Percentiles rank a stretch among this genome's conserved stretches.
Conservation (phyloP, 2,797 vertebrate species). For the Bradypodion ventrale region DNA sequence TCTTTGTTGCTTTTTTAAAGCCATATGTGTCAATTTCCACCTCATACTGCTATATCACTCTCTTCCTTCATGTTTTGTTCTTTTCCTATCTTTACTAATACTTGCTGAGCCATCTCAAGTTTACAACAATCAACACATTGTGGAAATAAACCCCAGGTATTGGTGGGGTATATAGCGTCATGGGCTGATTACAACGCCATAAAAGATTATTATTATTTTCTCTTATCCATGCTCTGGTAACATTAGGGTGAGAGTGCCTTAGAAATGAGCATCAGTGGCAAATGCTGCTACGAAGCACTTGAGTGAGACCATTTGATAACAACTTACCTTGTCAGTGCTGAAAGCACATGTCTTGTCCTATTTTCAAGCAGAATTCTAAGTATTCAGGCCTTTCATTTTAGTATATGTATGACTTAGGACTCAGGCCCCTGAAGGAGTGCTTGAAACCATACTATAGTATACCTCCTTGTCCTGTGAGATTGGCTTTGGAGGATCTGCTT, state of each 20-base stretch:
- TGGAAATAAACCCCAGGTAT: background rate
- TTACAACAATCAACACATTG: background rate
- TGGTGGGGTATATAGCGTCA: background rate
- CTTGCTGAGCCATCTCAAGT: background rate
- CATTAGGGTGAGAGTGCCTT: background rate
- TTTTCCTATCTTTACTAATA: background rate
- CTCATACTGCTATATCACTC: background rate
- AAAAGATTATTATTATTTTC: background rate
- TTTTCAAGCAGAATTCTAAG: background rate
- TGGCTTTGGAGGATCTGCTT: background rate
- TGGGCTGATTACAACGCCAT: background rate
- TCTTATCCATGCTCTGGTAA: background rate
- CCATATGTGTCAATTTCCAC: background rate
- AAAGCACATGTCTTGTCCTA: background rate
- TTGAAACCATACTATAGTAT: background rate
- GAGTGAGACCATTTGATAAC: background rate
- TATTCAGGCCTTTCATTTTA: background rate
- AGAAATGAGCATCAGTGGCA: background rate
- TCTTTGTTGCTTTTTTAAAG: background rate
- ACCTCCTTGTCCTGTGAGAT: no score
- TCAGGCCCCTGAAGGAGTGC: background rate
- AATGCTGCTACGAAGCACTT: background rate
- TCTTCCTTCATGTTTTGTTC: rapidly evolving
- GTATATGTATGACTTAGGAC: background rate
- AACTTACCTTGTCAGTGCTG: background rate